Evolutionary conservation across 1,140 invertebrate genomes (phyloP).

Genomic region (Andricus grossulariae): DNA sequence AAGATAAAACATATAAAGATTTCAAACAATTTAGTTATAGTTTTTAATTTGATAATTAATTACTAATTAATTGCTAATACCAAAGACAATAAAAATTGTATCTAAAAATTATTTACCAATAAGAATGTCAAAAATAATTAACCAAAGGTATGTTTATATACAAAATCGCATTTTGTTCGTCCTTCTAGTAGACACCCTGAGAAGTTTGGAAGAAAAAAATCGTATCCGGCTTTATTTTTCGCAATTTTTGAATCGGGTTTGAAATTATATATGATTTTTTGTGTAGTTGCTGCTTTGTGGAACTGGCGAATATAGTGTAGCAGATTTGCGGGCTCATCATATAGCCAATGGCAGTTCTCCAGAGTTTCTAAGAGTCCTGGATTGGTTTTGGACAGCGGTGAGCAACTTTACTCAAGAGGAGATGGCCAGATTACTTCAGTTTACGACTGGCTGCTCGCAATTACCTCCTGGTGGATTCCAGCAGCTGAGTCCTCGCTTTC

Average conservation of each 20-base stretch:
- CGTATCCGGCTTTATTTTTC: too few relatives aligned
- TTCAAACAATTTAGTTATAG: too few relatives aligned
- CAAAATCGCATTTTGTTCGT: too few relatives aligned
- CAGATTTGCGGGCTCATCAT: constrained; percentile 92
- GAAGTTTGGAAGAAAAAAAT: too few relatives aligned
- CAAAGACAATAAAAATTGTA: too few relatives aligned
- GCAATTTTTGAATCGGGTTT: background rate
- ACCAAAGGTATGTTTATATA: too few relatives aligned
- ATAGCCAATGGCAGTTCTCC: constrained; percentile 88
- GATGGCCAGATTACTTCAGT: constrained; percentile 94
- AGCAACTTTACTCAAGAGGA: constrained; percentile 94
- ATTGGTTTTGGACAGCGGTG: constrained; percentile 97
- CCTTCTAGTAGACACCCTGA: too few relatives aligned
- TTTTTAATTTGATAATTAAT: too few relatives aligned
- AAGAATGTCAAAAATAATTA: too few relatives aligned
- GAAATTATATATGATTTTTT: constrained; percentile 47
- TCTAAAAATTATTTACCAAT: too few relatives aligned
- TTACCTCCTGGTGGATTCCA: constrained; percentile 93
- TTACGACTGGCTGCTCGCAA: constrained; percentile 95
- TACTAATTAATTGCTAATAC: too few relatives aligned
- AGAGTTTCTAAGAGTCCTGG: constrained; percentile 89
- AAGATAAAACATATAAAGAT: too few relatives aligned
- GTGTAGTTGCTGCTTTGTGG: constrained; percentile 91
- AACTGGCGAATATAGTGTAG: constrained; percentile 93
- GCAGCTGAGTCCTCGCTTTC: constrained; percentile 92